Evolutionary conservation across 2,888 invertebrate species (phyloP).

Genomic region (Boloria euphrosyne): DNA sequence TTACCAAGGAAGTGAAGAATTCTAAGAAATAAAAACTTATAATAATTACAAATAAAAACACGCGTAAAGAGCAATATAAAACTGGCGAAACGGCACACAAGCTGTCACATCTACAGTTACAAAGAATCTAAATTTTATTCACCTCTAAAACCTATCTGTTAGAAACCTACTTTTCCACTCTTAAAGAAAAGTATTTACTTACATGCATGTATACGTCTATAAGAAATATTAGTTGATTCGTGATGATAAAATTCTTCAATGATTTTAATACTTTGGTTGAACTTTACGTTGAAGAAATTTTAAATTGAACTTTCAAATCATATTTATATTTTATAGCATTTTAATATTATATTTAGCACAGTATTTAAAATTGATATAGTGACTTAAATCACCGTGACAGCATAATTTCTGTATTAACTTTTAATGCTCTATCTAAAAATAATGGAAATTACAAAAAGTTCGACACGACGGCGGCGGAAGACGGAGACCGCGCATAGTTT

Average conservation of each 20-base stretch:
- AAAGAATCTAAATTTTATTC: slow-evolving; percentile 57
- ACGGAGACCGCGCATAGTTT: slow-evolving; percentile 54
- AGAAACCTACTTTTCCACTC: slow-evolving; percentile 49
- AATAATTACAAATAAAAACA: slow-evolving; percentile 44
- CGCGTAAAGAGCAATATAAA: slow-evolving; percentile 54
- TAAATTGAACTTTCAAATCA: slow-evolving; percentile 64
- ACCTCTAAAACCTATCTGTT: slow-evolving; percentile 51
- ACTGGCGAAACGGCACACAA: slow-evolving; percentile 74
- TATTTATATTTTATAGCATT: slow-evolving; percentile 62
- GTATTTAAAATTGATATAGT: slow-evolving; percentile 45
- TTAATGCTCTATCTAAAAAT: slow-evolving; percentile 28
- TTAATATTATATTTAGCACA: slow-evolving; percentile 64
- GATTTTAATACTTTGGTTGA: no score
- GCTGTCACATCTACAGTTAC: slow-evolving; percentile 68
- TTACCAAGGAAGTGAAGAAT: slow-evolving; percentile 32
- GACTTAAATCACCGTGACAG: slow-evolving; percentile 56
- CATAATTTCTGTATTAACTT: slow-evolving; percentile 56
- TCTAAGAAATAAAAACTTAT: slow-evolving; percentile 38
- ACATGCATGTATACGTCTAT: slow-evolving; percentile 47
- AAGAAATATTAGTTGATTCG: slow-evolving; percentile 38
- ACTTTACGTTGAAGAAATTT: no score
- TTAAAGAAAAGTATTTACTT: slow-evolving; percentile 47
- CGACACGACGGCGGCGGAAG: slow-evolving; percentile 46
- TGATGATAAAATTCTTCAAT: slow-evolving; percentile 22
- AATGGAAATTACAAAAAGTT: slow-evolving; percentile 25